phyloP scores from a whole-genome alignment of 2,113 vertebrate species.

The Gavialis gangeticus region DNA sequence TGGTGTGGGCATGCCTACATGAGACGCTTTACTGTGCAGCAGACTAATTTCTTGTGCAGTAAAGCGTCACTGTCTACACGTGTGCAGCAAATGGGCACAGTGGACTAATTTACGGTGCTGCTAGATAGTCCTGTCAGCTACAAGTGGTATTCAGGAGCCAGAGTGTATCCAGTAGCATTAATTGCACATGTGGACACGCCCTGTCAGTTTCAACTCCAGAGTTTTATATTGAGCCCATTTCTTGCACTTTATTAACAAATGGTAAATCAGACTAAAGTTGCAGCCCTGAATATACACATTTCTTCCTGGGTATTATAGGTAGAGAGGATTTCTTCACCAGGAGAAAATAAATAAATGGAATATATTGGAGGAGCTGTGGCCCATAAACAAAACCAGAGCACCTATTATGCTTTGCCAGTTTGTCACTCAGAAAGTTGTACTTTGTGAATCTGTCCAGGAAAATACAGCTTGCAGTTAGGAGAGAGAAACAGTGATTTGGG shows the following conservation, averaged over 20 bases:
- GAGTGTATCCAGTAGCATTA: too few relatives aligned
- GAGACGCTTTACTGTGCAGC: too few relatives aligned
- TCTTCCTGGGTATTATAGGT: background rate
- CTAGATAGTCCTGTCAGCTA: too few relatives aligned
- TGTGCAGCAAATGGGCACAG: too few relatives aligned
- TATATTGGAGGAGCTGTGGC: background rate
- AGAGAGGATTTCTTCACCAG: background rate
- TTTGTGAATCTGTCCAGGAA: constrained; percentile 55
- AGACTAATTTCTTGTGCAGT: too few relatives aligned
- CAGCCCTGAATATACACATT: background rate
- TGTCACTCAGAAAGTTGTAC: constrained; percentile 64
- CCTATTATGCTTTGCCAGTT: constrained; percentile 7
- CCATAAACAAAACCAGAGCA: constrained; percentile 20
- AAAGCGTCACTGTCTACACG: too few relatives aligned
- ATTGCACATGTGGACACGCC: too few relatives aligned
- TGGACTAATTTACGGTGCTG: too few relatives aligned
- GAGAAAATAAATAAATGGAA: background rate
- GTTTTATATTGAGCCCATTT: background rate
- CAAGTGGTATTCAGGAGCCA: too few relatives aligned
- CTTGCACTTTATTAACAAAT: background rate
- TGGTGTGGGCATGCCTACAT: background rate
- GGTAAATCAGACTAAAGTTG: background rate
- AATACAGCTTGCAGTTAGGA: background rate
- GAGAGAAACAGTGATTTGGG: constrained; percentile 42
- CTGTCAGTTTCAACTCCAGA: background rate